These are phyloP conservation scores for Philotrypesis tridentata DNA, from an alignment of 1,140 invertebrate species.

Conservation along the genomic window DNA sequence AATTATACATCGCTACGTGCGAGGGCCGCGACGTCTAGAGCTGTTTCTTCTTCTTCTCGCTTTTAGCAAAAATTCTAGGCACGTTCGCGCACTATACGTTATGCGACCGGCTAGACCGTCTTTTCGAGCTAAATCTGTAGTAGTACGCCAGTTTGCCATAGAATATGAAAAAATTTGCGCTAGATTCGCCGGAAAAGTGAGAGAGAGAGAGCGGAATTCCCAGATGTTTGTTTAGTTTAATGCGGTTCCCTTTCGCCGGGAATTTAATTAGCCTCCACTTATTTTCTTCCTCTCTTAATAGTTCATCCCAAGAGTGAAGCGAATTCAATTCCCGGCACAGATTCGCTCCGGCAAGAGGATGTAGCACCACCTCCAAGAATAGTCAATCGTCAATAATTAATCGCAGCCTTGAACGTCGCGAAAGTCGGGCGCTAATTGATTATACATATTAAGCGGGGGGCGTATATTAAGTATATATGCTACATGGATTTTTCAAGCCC, in stretches of 20 bases:
- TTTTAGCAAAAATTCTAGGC: not conserved
- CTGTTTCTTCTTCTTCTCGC: not conserved
- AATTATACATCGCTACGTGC: not conserved
- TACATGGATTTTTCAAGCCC: too few relatives aligned
- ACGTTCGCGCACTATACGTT: not conserved
- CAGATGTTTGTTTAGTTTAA: not conserved
- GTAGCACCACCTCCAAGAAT: not conserved
- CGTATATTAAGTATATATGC: too few relatives aligned
- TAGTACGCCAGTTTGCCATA: not conserved
- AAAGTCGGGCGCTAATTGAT: not conserved
- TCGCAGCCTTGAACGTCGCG: not conserved
- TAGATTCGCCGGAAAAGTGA: not conserved
- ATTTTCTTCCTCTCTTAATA: not conserved
- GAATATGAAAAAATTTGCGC: not conserved
- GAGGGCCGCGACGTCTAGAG: not conserved
- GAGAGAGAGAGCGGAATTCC: not conserved
- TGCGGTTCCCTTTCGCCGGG: not conserved
- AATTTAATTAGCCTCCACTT: too few relatives aligned
- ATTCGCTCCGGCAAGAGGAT: not conserved
- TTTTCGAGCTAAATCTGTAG: not conserved
- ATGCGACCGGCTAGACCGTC: not conserved
- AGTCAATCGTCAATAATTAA: not conserved
- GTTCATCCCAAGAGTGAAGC: too few relatives aligned
- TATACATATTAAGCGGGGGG: too few relatives aligned
- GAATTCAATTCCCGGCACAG: not conserved